These are phyloP conservation scores for Callorhinus ursinus DNA, from an alignment of 2,113 vertebrate species.

Conservation along the genomic window DNA sequence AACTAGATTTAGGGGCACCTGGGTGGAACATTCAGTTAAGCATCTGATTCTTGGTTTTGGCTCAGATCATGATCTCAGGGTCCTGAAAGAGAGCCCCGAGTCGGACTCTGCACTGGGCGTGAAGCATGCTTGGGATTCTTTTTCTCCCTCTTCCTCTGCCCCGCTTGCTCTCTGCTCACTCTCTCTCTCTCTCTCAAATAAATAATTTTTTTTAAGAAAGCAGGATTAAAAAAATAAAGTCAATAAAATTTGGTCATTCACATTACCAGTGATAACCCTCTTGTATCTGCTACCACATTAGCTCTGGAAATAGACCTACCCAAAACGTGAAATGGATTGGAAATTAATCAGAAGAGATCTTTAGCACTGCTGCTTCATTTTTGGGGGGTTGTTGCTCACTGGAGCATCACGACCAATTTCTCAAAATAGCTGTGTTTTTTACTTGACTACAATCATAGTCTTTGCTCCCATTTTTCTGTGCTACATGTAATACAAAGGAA, in stretches of 20 bases:
- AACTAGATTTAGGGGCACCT: not conserved
- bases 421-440: not conserved
- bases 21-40: not conserved
- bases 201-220: not conserved
- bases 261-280: not conserved
- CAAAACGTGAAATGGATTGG: not conserved
- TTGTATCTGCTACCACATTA: not conserved
- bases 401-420: not conserved
- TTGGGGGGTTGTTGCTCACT: not conserved
- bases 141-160: not conserved
- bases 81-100: not conserved
- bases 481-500: not conserved
- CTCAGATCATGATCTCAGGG: not conserved
- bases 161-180: not conserved
- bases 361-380: not conserved
- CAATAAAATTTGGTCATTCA: not conserved
- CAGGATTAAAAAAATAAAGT: not conserved
- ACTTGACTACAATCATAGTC: not conserved
- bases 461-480: not conserved
- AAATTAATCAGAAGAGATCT: not conserved
- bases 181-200: not conserved
- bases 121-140: not conserved
- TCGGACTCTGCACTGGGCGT: not conserved
- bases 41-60: not conserved
- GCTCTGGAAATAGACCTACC: not conserved